These are phyloP conservation scores for Chauna torquata DNA, from an alignment of 2,113 vertebrate genomes.

Conservation along the genomic window DNA sequence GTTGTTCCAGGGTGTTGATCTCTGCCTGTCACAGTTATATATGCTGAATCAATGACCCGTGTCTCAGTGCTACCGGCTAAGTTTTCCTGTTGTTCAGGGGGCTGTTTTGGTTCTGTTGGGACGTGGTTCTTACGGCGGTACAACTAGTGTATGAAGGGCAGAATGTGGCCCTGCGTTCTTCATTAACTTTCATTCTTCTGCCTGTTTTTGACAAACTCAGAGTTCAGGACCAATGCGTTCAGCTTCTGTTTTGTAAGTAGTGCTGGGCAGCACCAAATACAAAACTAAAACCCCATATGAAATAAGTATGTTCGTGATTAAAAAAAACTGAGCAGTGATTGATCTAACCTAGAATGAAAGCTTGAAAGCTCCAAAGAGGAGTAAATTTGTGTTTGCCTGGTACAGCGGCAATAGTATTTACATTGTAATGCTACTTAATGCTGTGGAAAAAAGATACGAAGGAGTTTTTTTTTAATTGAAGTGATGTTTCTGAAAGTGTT, in stretches of 20 bases:
- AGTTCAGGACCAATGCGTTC: background rate
- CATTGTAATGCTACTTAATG: background rate
- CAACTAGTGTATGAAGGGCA: background rate
- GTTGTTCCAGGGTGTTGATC: too few species aligned
- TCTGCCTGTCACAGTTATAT: background rate
- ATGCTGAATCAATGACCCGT: fast-evolving
- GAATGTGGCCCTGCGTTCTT: fast-evolving
- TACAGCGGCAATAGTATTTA: background rate
- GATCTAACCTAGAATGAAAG: background rate
- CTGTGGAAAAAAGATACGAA: background rate
- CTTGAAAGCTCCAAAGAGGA: background rate
- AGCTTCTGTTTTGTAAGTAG: background rate
- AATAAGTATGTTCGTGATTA: background rate
- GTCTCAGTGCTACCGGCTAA: fast-evolving
- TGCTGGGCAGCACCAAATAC: background rate
- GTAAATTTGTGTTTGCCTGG: background rate
- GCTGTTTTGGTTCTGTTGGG: background rate
- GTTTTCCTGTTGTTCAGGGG: background rate
- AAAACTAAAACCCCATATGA: background rate
- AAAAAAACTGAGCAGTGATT: background rate
- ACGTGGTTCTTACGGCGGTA: background rate
- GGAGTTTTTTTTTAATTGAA: background rate
- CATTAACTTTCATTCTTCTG: background rate
- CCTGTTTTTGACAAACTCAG: background rate
- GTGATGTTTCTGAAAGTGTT: background rate